Conservation (phyloP, 2,113 vertebrate species). For the Solenodon paradoxus region DNA sequence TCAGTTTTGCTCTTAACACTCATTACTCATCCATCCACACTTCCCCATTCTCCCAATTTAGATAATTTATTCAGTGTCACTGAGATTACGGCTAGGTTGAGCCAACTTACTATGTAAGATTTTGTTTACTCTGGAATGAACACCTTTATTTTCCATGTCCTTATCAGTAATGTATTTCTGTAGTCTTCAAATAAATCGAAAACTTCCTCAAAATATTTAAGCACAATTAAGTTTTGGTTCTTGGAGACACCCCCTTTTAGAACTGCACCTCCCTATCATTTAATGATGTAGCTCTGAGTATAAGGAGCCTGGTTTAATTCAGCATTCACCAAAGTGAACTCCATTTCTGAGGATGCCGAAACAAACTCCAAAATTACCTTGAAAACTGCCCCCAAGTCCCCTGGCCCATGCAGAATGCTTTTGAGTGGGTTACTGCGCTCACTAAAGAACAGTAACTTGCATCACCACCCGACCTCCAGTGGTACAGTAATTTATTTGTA, state of each 20-base stretch:
- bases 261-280: not conserved
- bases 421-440: too few relatives aligned
- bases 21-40: not conserved
- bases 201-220: not conserved
- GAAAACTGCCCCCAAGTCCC: too few relatives aligned
- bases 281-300: not conserved
- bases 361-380: too few relatives aligned
- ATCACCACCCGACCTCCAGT: not conserved
- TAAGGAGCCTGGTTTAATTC: not conserved
- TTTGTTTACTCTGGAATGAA: not conserved
- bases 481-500: not conserved
- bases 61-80: not conserved
- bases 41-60: not conserved
- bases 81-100: not conserved
- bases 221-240: not conserved
- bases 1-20: not conserved
- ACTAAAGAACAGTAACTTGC: too few relatives aligned
- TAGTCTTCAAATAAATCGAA: not conserved
- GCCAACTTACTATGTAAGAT: too few relatives aligned
- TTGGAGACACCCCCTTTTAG: not conserved
- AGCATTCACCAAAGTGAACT: not conserved
- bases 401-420: too few relatives aligned
- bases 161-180: not conserved
- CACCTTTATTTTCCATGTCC: not conserved
- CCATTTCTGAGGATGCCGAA: not conserved